Conservation (phyloP, 2,113 vertebrate genomes). For the Pseudorectes ferrugineus region DNA sequence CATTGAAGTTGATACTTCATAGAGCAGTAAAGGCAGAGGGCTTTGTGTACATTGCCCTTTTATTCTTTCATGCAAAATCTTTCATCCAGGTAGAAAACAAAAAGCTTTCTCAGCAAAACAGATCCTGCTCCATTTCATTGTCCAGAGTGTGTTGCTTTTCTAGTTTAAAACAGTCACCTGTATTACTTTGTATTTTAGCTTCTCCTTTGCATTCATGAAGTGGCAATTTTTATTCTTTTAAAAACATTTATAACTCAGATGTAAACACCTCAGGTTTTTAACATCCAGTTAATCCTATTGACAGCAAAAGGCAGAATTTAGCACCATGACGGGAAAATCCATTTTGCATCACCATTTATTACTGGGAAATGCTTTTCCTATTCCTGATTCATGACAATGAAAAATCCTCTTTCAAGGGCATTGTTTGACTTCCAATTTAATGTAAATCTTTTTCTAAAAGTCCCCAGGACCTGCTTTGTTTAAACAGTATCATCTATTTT, state of each 20-base stretch:
- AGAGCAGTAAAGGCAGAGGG: background rate
- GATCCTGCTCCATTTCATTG: background rate
- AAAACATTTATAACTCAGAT: background rate
- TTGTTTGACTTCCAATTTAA: background rate
- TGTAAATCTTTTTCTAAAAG: background rate
- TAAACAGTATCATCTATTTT: background rate
- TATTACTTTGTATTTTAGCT: background rate
- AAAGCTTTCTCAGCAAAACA: background rate
- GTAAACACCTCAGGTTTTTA: background rate
- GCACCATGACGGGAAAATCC: background rate
- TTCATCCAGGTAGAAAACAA: background rate
- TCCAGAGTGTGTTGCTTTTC: background rate
- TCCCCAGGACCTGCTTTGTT: background rate
- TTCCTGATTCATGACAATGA: background rate
- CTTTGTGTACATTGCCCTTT: background rate
- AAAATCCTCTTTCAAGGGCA: background rate
- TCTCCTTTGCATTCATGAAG: background rate
- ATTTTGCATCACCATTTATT: constrained; percentile 6
- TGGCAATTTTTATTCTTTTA: background rate
- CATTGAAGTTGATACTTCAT: background rate
- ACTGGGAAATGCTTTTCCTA: background rate
- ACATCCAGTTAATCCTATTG: background rate
- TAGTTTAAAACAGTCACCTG: background rate
- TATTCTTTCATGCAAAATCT: background rate
- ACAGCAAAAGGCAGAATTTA: background rate